These are phyloP conservation scores for Saturnia japonica DNA, from an alignment of 2,888 invertebrate species.

Conservation along the genomic window DNA sequence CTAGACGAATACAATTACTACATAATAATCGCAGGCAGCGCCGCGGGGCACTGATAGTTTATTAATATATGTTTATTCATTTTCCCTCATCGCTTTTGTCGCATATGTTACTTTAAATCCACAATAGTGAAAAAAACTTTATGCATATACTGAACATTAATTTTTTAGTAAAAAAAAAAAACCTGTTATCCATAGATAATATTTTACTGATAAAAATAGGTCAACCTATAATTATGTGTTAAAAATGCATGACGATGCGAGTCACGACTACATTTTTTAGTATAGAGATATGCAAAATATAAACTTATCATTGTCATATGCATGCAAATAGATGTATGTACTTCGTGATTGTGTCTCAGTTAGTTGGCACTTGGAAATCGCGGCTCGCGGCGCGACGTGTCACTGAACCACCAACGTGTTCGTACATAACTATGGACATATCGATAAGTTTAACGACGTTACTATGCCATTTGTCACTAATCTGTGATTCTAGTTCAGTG, in stretches of 20 bases:
- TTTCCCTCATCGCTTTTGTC: neutral
- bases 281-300: constrained; percentile 6
- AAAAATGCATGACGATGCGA: neutral
- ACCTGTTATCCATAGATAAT: neutral
- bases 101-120: neutral
- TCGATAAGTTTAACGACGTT: constrained; percentile 30
- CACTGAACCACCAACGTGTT: constrained; percentile 52
- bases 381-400: constrained; percentile 40
- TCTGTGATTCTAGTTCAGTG: constrained; percentile 12
- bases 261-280: neutral
- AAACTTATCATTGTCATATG: constrained; percentile 6
- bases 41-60: too few relatives aligned
- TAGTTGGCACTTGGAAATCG: constrained; percentile 53
- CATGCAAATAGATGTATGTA: constrained; percentile 15
- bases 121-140: neutral
- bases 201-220: neutral
- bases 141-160: neutral
- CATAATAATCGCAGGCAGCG: too few relatives aligned
- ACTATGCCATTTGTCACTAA: constrained; percentile 23
- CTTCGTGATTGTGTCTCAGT: constrained; percentile 34
- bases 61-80: neutral
- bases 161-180: neutral
- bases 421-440: constrained; percentile 31
- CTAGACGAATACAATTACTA: too few relatives aligned
- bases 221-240: neutral